Percentiles rank a stretch among this genome's conserved stretches.
phyloP scores from a whole-genome alignment of 2,888 invertebrate genomes.

The Panzeria rudis region DNA sequence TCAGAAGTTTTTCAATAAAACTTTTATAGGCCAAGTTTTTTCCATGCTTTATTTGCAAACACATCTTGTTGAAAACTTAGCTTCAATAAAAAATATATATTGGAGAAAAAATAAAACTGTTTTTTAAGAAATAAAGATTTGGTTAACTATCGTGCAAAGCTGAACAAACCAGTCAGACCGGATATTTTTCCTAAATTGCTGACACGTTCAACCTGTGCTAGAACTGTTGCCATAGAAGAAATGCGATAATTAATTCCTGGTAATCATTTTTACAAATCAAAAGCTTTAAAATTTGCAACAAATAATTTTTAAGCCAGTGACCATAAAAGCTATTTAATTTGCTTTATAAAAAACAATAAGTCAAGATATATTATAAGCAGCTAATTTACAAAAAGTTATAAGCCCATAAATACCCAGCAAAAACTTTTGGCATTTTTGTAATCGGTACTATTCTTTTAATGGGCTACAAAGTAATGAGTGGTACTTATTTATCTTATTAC shows the following conservation, averaged over 20 bases:
- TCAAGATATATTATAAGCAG: neutral
- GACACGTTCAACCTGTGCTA: too few relatives aligned
- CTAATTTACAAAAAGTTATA: conserved; percentile 3
- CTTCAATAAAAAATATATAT: conserved; percentile 9
- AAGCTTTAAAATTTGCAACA: neutral
- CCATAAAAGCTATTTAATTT: conserved; percentile 26
- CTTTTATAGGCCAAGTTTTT: conserved; percentile 55
- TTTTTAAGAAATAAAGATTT: neutral
- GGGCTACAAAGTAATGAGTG: too few relatives aligned
- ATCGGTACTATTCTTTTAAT: too few relatives aligned
- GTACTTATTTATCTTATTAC: too few relatives aligned
- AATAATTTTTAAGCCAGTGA: neutral
- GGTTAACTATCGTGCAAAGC: too few relatives aligned
- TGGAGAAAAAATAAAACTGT: neutral
- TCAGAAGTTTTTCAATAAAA: conserved; percentile 71
- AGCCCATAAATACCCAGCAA: conserved; percentile 21
- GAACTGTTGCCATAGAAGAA: too few relatives aligned
- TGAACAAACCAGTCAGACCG: too few relatives aligned
- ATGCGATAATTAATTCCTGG: too few relatives aligned
- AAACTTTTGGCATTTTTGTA: too few relatives aligned
- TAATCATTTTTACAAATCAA: neutral
- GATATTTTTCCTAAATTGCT: too few relatives aligned
- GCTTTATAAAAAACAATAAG: conserved; percentile 8
- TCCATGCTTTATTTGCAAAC: neutral
- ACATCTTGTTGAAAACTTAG: neutral